Conservation (phyloP, 2,888 invertebrate genomes). For the Orchestes rusci region DNA sequence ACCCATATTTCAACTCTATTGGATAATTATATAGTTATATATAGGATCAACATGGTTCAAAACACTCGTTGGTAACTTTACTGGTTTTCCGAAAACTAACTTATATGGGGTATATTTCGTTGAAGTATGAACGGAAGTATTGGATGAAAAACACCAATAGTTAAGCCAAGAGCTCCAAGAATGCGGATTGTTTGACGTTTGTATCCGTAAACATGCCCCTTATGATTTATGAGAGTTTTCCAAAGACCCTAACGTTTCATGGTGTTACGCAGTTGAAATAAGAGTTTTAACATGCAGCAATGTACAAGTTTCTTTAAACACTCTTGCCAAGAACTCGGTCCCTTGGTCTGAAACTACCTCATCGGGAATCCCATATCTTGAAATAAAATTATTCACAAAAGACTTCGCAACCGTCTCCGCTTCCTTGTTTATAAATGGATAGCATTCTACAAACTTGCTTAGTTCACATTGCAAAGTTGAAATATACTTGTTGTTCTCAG, state of each 20-base stretch:
- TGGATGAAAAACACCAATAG: conserved; percentile 27
- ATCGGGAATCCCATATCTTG: conserved; percentile 20
- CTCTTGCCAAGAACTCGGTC: conserved; percentile 16
- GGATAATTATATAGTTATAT: too few species aligned
- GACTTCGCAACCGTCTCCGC: not conserved
- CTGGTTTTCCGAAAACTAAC: conserved; percentile 22
- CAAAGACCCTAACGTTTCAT: conserved; percentile 9
- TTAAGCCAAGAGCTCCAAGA: conserved; percentile 22
- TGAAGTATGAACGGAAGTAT: conserved; percentile 24
- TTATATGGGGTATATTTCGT: conserved; percentile 26
- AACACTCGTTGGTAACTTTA: conserved; percentile 21
- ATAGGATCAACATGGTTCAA: too few species aligned
- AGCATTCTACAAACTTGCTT: not conserved
- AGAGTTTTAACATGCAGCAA: not conserved
- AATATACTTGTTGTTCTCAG: not conserved
- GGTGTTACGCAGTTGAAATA: conserved; percentile 19
- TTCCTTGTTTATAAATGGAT: not conserved
- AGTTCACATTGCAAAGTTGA: conserved; percentile 4
- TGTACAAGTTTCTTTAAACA: conserved; percentile 14
- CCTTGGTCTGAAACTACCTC: conserved; percentile 23
- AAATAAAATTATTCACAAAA: not conserved
- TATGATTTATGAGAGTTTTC: conserved; percentile 3
- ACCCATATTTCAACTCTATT: too few species aligned
- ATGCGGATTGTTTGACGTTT: conserved; percentile 1
- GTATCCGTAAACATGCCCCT: conserved; percentile 13